A percentile compares a stretch with the other conserved stretches of the same genome.
phyloP scores from a whole-genome alignment of 2,113 vertebrate genomes.

The Verasper variegatus region DNA sequence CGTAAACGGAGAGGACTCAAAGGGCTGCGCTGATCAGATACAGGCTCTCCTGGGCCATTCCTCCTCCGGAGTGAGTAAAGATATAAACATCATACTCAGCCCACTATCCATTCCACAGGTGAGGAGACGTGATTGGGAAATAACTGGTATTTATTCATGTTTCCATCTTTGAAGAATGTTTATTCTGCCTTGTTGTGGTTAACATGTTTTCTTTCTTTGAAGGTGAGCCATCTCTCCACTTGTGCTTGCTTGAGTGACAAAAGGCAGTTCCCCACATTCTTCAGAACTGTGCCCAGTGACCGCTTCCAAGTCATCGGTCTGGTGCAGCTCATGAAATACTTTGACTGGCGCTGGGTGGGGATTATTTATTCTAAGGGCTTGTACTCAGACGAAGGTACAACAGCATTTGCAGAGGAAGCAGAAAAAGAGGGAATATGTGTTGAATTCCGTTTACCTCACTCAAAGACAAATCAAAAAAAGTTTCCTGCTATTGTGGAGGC shows the following conservation, averaged over 20 bases:
- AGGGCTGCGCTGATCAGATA: slow-evolving; percentile 41
- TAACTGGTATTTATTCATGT: background rate
- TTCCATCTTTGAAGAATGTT: background rate
- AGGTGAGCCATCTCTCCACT: slow-evolving; percentile 75
- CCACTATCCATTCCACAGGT: slow-evolving; percentile 69
- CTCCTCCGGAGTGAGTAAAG: slow-evolving; percentile 66
- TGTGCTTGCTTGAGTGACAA: slow-evolving; percentile 75
- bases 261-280: slow-evolving; percentile 65
- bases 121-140: background rate
- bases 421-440: slow-evolving; percentile 63
- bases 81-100: slow-evolving; percentile 63
- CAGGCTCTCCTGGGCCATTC: slow-evolving; percentile 71
- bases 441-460: slow-evolving; percentile 49
- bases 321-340: slow-evolving; percentile 69
- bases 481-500: background rate
- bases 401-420: slow-evolving; percentile 49
- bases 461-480: background rate
- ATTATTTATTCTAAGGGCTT: slow-evolving; percentile 28
- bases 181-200: background rate
- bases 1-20: slow-evolving; percentile 41
- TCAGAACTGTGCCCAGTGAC: slow-evolving; percentile 76
- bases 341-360: slow-evolving; percentile 77
- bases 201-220: background rate
- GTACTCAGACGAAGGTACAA: slow-evolving; percentile 49
- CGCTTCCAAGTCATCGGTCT: slow-evolving; percentile 59